Evolutionary conservation across 2,113 vertebrate genomes (phyloP).

Genomic region (Cephalopholis sonnerati): DNA sequence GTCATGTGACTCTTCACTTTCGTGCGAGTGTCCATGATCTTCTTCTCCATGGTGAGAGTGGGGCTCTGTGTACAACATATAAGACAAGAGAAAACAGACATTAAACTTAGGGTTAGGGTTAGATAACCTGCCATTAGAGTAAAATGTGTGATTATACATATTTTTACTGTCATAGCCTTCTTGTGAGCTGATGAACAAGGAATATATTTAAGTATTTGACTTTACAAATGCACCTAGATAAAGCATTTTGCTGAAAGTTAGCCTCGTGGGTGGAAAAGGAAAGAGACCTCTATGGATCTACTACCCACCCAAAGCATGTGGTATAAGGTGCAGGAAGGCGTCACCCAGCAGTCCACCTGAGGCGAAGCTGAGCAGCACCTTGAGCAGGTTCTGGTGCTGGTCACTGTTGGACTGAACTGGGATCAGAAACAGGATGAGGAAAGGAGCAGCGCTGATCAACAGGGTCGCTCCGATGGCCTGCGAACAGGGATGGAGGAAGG

Average conservation of each 20-base stretch:
- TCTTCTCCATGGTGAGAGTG: constrained; percentile 84
- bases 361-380: constrained; percentile 92
- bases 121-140: too few relatives aligned
- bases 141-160: too few relatives aligned
- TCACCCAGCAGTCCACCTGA: constrained; percentile 93
- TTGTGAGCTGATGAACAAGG: too few relatives aligned
- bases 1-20: constrained; percentile 64
- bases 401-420: constrained; percentile 92
- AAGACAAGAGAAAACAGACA: neutral
- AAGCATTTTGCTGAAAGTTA: too few relatives aligned
- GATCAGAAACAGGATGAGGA: constrained; percentile 93
- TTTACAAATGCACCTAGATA: too few relatives aligned
- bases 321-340: constrained; percentile 94
- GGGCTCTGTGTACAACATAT: constrained; percentile 79
- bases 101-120: neutral
- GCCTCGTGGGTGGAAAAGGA: too few relatives aligned
- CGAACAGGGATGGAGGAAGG: neutral
- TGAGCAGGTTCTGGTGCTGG: constrained; percentile 90
- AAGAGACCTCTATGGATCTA: too few relatives aligned
- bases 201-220: too few relatives aligned
- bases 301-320: constrained; percentile 90
- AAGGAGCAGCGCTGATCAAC: constrained; percentile 92
- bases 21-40: constrained; percentile 69
- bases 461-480: constrained; percentile 91
- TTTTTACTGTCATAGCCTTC: too few relatives aligned